These are phyloP conservation scores for Dynastes hyllus DNA, from an alignment of 2,888 invertebrate species.

Conservation along the genomic window DNA sequence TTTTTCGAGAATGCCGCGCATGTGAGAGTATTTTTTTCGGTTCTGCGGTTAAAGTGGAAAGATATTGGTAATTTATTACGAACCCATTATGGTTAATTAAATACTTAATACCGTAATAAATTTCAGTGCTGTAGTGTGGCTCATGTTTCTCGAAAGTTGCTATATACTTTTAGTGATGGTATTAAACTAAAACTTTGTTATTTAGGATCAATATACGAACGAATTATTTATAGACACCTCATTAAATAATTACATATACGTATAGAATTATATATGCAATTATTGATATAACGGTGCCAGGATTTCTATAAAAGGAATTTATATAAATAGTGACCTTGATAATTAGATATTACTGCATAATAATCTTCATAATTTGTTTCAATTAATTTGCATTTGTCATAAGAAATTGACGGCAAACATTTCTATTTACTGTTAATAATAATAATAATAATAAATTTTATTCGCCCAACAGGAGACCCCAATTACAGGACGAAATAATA, in stretches of 20 bases:
- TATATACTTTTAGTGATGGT: background rate
- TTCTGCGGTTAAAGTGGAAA: constrained; percentile 37
- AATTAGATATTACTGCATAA: too few relatives aligned
- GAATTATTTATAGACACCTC: background rate
- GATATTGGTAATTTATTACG: constrained; percentile 44
- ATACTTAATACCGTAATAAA: constrained; percentile 44
- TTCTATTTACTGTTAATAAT: too few relatives aligned
- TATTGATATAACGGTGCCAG: background rate
- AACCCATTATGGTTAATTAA: constrained; percentile 43
- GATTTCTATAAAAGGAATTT: background rate
- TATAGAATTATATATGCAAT: background rate
- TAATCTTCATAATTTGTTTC: too few relatives aligned
- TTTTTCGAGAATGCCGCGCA: constrained; percentile 5
- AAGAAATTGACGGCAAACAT: too few relatives aligned
- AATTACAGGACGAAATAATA: too few relatives aligned
- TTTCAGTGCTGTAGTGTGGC: constrained; percentile 10
- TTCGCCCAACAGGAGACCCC: too few relatives aligned
- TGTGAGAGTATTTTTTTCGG: constrained; percentile 16
- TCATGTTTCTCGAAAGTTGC: constrained; percentile 19
- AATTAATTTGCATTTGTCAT: too few relatives aligned
- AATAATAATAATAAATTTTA: too few relatives aligned
- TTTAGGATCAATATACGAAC: background rate
- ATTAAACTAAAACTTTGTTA: background rate
- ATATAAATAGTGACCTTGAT: background rate
- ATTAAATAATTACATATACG: background rate